Evolutionary conservation across 2,888 invertebrate genomes (phyloP).

Genomic region (Aphelenchoides bicaudatus): DNA sequence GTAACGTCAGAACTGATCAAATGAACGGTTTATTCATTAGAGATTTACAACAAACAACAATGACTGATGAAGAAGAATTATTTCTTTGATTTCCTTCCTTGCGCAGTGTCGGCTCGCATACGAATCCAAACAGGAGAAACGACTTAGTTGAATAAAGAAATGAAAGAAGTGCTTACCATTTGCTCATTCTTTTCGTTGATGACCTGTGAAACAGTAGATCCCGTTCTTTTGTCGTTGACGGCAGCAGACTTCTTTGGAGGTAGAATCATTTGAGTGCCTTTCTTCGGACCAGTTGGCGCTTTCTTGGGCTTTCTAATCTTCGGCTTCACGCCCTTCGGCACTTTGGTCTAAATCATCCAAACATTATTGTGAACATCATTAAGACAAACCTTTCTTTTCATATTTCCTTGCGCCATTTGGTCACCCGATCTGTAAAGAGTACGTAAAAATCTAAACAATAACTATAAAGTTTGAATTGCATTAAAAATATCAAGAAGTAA

Average conservation of each 20-base stretch:
- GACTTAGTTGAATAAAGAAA: no score
- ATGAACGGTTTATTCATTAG: no score
- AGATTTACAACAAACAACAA: no score
- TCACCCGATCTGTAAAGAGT: no score
- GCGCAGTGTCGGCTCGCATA: conserved; percentile 46
- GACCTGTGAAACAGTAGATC: conserved; percentile 46
- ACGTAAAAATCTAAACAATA: no score
- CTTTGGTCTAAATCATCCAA: not conserved
- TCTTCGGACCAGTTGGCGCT: conserved; percentile 4
- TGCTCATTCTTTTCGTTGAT: conserved; percentile 59
- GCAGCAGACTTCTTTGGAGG: not conserved
- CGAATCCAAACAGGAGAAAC: no score
- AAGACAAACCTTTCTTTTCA: conserved; percentile 34
- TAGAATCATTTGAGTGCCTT: conserved; percentile 1
- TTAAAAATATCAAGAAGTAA: not conserved
- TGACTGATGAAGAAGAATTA: no score
- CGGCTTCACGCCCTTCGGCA: conserved; percentile 10
- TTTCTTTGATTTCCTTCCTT: conserved; percentile 38
- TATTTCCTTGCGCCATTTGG: conserved; percentile 44
- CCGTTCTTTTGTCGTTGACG: conserved; percentile 28
- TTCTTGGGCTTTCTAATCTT: conserved; percentile 11
- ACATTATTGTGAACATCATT: not conserved
- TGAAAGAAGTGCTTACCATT: conserved; percentile 47
- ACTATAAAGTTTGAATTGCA: conserved; percentile 8
- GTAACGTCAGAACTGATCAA: no score